Evolutionary conservation across 1,140 invertebrate species (phyloP), one percentile per base, ranked within the genome.

Genomic region (Formica selysi): DNA sequence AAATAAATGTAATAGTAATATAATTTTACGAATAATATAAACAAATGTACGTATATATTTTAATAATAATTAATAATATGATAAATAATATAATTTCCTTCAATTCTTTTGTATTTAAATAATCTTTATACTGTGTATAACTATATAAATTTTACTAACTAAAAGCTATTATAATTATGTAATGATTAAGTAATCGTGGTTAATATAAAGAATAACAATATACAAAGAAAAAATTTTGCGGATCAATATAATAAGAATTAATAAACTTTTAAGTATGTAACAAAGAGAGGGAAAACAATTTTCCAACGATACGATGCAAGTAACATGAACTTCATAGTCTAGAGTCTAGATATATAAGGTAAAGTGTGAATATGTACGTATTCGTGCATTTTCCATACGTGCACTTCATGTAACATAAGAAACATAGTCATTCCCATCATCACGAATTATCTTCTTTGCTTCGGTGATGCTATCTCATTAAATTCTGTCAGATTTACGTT

Each of bases 401-500:
- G 48, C 16, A 19, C 16, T 51, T 48, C 13, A 48, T 13, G n/a
- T 44, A 70, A 71, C 26, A 54, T 19, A n/a, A 48, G 57, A 76
- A 64, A 73, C 71, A 86, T 59, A 81, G 85, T 89, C 62, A 61
- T 44, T 62, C 6, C 8, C 44, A 54, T 36, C 64, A 26, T 88
- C 86, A 54, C 51, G 70, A 88, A 88, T 87, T 88, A 89, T 86
- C 76, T 59, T 61, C 65, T 32, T 26, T 51, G 51, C 41, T 13
- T 71, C 70, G 48, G 61, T 65, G 57, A 51, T 73, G 71, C 16
- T 48, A 59, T 26, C 71, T 86, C 76, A 64, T 88, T 86, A 70
- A 70, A 86, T 86, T 68, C 70, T 67, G 79, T 86, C 71, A 76
- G 87, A 80, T 80, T 51, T 51, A 70, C 26, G 61, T 44, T 38